These are phyloP conservation scores for Dendrocincla tyrannina DNA, from an alignment of 2,797 vertebrate genomes.

Conservation along the genomic window DNA sequence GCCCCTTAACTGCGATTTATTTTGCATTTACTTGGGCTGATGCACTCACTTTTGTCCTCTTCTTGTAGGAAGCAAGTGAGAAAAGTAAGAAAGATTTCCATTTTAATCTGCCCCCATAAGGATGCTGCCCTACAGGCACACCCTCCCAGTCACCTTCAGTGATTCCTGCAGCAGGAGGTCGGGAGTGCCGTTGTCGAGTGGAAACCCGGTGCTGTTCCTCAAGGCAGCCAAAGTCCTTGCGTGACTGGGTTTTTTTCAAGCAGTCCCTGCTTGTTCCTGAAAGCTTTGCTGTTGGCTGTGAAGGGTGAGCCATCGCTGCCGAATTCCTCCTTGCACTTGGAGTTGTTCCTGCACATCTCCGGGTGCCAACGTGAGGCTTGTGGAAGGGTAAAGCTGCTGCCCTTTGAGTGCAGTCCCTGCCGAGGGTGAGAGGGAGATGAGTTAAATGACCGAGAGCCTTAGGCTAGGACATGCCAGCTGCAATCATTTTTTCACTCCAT, in stretches of 20 bases:
- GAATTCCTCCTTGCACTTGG: background rate
- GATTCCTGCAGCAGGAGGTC: background rate
- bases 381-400: constrained; percentile 25
- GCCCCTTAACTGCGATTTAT: background rate
- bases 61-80: background rate
- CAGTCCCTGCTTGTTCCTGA: background rate
- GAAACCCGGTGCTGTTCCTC: background rate
- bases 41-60: background rate
- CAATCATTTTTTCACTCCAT: constrained; percentile 78
- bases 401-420: background rate
- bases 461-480: constrained; percentile 69
- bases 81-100: background rate
- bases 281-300: background rate
- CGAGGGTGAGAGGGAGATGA: constrained; percentile 54
- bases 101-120: background rate
- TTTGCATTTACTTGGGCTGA: background rate
- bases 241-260: background rate
- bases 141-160: background rate
- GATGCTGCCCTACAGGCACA: background rate
- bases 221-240: background rate
- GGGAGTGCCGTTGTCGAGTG: background rate
- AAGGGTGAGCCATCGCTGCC: background rate
- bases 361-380: background rate
- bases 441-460: constrained; percentile 67
- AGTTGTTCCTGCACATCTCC: background rate